phyloP scores from a whole-genome alignment of 2,113 vertebrate genomes.

The Desmodus rotundus region DNA sequence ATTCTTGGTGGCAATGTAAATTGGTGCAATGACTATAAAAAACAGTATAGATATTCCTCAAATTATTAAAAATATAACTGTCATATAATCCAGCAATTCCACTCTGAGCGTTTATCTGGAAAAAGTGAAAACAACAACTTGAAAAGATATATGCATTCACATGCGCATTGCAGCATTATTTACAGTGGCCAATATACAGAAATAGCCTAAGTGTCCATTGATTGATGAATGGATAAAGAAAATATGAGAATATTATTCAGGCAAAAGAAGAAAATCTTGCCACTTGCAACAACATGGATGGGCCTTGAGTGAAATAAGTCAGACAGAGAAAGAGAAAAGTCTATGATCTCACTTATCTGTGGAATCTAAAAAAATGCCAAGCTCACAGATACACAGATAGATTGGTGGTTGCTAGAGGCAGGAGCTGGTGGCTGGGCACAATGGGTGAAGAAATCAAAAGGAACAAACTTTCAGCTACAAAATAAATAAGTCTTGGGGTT shows the following conservation, averaged over 20 bases:
- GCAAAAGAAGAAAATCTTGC: neutral
- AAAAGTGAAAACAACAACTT: neutral
- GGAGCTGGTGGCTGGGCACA: neutral
- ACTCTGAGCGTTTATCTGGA: neutral
- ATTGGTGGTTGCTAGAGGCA: neutral
- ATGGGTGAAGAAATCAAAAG: neutral
- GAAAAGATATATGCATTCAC: neutral
- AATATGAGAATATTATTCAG: neutral
- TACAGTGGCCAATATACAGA: neutral
- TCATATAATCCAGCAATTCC: neutral
- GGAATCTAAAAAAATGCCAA: neutral
- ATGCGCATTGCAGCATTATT: neutral
- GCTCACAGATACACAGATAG: neutral
- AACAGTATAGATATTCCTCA: neutral
- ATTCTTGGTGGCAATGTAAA: neutral
- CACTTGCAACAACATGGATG: neutral
- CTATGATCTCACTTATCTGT: neutral
- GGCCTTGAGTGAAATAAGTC: neutral
- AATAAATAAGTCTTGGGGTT: neutral
- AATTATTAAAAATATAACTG: neutral
- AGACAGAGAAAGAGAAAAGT: neutral
- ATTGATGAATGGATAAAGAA: neutral
- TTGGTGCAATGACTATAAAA: neutral
- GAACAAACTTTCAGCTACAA: neutral
- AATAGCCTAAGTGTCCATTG: neutral